Evolutionary conservation across 2,797 vertebrate genomes (phyloP).

Genomic region (Telmatherina bonti): DNA sequence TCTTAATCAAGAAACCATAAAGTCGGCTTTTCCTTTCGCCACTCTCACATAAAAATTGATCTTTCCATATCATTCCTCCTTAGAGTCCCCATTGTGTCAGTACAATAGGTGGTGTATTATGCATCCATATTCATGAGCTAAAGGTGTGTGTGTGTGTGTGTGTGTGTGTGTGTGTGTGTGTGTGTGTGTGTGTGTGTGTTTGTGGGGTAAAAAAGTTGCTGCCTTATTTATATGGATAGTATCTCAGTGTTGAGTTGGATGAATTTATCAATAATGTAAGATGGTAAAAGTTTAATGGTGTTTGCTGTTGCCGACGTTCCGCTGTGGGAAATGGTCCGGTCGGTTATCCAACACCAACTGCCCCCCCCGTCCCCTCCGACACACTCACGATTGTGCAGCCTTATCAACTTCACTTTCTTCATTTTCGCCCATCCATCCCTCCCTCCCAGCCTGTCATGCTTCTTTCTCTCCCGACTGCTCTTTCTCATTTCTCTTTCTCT

Average conservation of each 20-base stretch:
- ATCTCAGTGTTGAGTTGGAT: conserved; percentile 21
- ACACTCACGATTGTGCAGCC: conserved; percentile 5
- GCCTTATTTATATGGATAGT: conserved; percentile 24
- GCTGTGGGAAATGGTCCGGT: conserved; percentile 37
- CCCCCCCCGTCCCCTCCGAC: neutral
- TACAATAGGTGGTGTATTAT: conserved; percentile 3
- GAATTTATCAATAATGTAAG: conserved; percentile 65
- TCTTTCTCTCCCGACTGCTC: conserved; percentile 11
- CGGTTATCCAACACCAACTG: conserved; percentile 21
- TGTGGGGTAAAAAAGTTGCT: too few relatives aligned
- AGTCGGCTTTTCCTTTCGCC: conserved; percentile 44
- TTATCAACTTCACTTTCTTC: conserved; percentile 1
- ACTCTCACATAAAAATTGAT: conserved; percentile 54
- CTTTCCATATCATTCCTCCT: conserved; percentile 15
- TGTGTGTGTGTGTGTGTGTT: too few relatives aligned
- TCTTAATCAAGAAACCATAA: conserved; percentile 25
- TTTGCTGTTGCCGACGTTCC: conserved; percentile 37
- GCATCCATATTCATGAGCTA: conserved; percentile 67
- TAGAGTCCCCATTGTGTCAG: conserved; percentile 43
- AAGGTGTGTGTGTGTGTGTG: conserved; percentile 7
- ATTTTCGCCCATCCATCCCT: conserved; percentile 2
- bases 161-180: too few relatives aligned
- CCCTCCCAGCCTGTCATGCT: neutral
- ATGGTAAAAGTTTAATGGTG: conserved; percentile 64
- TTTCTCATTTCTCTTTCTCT: conserved; percentile 26